Evolutionary conservation across 1,140 invertebrate species (phyloP).

Genomic region (Amphibalanus amphitrite): DNA sequence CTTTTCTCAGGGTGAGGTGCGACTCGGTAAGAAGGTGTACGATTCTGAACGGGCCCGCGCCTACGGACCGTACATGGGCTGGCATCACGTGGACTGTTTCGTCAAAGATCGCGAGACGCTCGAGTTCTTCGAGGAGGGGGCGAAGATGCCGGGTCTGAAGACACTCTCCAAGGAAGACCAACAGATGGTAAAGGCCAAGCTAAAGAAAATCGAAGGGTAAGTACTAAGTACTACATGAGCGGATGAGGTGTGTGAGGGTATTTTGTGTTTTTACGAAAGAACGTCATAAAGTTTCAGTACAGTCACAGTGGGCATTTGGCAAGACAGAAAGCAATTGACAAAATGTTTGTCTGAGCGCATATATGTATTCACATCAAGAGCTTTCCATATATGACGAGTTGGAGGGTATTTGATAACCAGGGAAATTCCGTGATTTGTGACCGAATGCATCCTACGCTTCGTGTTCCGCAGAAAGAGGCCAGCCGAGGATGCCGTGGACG

Average conservation of each 20-base stretch:
- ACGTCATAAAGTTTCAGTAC: no score
- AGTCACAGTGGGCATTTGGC: no score
- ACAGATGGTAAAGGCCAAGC: constrained; percentile 40
- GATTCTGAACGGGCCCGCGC: constrained; percentile 56
- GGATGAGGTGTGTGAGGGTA: no score
- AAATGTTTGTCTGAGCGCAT: no score
- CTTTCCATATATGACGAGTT: no score
- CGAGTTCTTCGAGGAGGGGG: constrained; percentile 51
- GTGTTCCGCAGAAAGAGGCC: constrained; percentile 24
- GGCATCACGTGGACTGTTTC: constrained; percentile 92
- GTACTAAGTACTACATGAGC: not conserved
- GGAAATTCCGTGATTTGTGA: no score
- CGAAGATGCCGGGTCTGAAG: constrained; percentile 52
- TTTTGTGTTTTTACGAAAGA: no score
- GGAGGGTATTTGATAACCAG: no score
- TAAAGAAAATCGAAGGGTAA: constrained; percentile 37
- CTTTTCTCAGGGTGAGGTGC: constrained; percentile 43
- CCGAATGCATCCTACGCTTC: no score
- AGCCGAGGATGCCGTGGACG: constrained; percentile 20
- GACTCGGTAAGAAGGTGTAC: constrained; percentile 72
- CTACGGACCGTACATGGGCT: constrained; percentile 48
- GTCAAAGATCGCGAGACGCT: constrained; percentile 52
- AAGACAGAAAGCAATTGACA: no score
- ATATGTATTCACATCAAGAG: no score
- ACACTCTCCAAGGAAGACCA: constrained; percentile 55